Evolutionary conservation across 2,797 vertebrate genomes (phyloP).

Genomic region (Phalanger gymnotis): DNA sequence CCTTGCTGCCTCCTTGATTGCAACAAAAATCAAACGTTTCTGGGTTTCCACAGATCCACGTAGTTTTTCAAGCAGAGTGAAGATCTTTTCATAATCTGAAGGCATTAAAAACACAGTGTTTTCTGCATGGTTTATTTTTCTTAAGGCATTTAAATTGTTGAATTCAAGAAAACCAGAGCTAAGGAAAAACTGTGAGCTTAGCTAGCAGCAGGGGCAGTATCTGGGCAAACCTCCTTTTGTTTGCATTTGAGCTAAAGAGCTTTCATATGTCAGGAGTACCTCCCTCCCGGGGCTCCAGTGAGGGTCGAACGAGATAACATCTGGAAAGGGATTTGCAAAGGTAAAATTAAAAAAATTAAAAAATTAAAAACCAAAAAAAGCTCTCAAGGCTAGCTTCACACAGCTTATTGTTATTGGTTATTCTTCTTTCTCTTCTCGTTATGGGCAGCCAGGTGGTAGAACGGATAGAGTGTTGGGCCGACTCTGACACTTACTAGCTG

Average conservation of each 20-base stretch:
- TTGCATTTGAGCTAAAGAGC: neutral
- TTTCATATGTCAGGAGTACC: neutral
- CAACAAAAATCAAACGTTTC: conserved; percentile 96
- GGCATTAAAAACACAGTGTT: conserved; percentile 53
- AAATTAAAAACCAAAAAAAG: neutral
- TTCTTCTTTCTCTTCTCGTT: neutral
- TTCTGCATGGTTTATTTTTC: neutral
- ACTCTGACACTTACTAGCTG: neutral
- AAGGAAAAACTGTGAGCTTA: neutral
- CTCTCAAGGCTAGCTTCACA: neutral
- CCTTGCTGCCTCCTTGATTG: conserved; percentile 97
- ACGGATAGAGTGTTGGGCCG: neutral
- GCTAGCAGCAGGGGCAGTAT: neutral
- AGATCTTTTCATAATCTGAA: conserved; percentile 93
- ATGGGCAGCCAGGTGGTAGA: neutral
- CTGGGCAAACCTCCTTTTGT: neutral
- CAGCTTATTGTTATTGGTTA: neutral
- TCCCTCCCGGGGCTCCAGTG: neutral
- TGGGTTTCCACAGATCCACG: conserved; percentile 93
- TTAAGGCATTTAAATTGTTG: neutral
- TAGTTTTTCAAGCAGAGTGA: conserved; percentile 93
- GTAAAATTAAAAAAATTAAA: neutral
- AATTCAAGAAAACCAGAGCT: neutral
- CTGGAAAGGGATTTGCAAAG: neutral
- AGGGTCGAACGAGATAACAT: neutral